A percentile compares a stretch with the other conserved stretches of the same genome.
phyloP scores from a whole-genome alignment of 2,113 vertebrate species.

The Uria aalge region DNA sequence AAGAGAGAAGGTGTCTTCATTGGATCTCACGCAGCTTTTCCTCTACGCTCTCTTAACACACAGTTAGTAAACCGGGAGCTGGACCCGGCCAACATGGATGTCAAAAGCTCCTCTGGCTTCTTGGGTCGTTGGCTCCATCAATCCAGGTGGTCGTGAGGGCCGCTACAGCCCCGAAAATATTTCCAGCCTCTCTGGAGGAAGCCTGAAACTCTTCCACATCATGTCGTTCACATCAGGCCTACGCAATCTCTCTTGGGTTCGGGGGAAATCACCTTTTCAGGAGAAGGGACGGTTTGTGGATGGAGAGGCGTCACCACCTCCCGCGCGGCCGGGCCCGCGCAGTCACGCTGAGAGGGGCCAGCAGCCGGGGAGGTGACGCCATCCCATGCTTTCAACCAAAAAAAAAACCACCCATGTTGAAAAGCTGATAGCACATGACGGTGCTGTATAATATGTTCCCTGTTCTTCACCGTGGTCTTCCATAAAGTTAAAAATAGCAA shows the following conservation, averaged over 20 bases:
- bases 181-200: neutral
- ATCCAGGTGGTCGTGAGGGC: neutral
- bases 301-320: neutral
- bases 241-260: neutral
- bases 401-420: neutral
- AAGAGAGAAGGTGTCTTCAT: neutral
- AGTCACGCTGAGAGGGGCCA: neutral
- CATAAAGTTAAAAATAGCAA: constrained; percentile 41
- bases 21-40: neutral
- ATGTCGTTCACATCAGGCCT: neutral
- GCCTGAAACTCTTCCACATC: neutral
- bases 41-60: accelerated
- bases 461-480: neutral
- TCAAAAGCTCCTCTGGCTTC: neutral
- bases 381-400: neutral
- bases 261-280: neutral
- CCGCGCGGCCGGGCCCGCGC: neutral
- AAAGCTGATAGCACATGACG: neutral
- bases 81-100: accelerated
- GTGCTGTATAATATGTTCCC: neutral
- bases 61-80: neutral
- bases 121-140: neutral
- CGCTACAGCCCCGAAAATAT: neutral
- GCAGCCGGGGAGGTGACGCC: neutral
- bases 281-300: neutral